phyloP scores from a whole-genome alignment of 2,113 vertebrate genomes.

The Callipepla squamata region DNA sequence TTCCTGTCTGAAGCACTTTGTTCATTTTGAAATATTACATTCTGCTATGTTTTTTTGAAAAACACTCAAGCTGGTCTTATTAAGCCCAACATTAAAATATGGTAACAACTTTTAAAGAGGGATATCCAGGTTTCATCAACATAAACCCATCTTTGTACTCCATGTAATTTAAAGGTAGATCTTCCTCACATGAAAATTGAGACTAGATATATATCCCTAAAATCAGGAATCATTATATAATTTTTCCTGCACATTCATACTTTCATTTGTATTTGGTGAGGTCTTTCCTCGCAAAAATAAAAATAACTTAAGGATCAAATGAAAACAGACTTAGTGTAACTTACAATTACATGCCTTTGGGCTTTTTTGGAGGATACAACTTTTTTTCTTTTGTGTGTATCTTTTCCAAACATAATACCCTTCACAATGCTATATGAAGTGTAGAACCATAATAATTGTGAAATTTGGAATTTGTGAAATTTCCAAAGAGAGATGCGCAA shows the following conservation, averaged over 20 bases:
- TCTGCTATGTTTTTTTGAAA: not conserved
- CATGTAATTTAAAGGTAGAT: not conserved
- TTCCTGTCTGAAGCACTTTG: not conserved
- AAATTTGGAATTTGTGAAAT: not conserved
- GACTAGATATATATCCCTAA: not conserved
- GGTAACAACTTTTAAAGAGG: not conserved
- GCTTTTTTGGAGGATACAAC: not conserved
- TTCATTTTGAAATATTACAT: not conserved
- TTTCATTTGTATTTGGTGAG: not conserved
- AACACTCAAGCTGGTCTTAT: not conserved
- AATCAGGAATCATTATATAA: not conserved
- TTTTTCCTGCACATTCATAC: not conserved
- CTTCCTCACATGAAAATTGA: not conserved
- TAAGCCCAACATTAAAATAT: not conserved
- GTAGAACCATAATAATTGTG: not conserved
- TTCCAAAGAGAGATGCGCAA: not conserved
- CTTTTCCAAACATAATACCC: not conserved
- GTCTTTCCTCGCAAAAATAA: not conserved
- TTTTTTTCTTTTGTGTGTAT: not conserved
- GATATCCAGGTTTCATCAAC: not conserved
- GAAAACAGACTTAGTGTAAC: not conserved
- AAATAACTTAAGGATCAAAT: not conserved
- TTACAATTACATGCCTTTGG: not conserved
- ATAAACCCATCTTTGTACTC: not conserved
- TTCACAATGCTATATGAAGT: not conserved